Conservation (phyloP, 2,113 vertebrate genomes). For the Scalopus aquaticus region DNA sequence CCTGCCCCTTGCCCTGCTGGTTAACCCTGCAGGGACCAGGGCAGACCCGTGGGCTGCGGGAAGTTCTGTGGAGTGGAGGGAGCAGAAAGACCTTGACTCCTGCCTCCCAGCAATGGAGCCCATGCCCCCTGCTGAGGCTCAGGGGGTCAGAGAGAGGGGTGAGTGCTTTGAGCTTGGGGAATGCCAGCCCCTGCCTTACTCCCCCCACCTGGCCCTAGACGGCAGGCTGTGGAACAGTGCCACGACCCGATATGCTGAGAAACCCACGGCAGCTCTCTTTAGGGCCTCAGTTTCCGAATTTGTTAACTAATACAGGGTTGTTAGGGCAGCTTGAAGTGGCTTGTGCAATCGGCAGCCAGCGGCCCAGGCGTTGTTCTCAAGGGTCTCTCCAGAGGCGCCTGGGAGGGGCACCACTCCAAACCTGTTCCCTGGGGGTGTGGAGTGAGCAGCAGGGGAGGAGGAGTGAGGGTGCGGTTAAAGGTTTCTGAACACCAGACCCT, state of each 20-base stretch:
- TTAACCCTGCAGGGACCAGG: slow-evolving; percentile 1
- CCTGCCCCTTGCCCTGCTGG: neutral
- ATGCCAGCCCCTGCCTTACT: neutral
- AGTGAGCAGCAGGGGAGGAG: neutral
- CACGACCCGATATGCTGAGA: neutral
- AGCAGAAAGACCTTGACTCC: neutral
- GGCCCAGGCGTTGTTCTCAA: neutral
- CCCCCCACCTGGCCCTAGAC: neutral
- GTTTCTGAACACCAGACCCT: neutral
- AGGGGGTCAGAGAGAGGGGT: neutral
- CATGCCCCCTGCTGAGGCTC: rapidly evolving
- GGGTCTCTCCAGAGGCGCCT: slow-evolving; percentile 24
- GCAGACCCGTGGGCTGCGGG: neutral
- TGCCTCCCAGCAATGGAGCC: neutral
- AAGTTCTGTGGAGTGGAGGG: too few species aligned
- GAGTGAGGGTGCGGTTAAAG: neutral
- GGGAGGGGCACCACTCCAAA: slow-evolving; percentile 5
- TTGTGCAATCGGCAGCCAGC: neutral
- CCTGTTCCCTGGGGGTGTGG: neutral
- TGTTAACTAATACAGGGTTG: neutral
- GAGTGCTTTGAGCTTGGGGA: neutral
- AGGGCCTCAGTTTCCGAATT: slow-evolving; percentile 54
- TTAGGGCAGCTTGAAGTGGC: neutral
- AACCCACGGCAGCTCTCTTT: neutral
- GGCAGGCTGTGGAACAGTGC: neutral